Evolutionary conservation across 2,888 invertebrate genomes (phyloP).

Genomic region (Cantharis flavilabris): DNA sequence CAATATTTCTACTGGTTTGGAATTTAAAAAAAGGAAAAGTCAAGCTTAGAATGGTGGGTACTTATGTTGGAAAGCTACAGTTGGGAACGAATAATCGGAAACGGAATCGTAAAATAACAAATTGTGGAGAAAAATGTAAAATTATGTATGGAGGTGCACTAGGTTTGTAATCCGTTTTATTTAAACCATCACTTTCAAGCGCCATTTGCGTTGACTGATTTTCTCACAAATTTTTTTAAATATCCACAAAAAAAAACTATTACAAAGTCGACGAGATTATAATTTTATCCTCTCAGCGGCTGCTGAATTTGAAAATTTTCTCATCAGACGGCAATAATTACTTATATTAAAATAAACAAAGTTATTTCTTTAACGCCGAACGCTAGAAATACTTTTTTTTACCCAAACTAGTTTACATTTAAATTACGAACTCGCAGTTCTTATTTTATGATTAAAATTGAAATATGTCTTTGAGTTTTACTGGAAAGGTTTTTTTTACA

Average conservation of each 20-base stretch:
- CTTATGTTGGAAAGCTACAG: neutral
- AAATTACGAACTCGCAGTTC: too few relatives aligned
- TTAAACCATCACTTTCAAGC: neutral
- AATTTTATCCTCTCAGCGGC: neutral
- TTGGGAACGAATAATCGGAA: neutral
- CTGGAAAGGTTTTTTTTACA: neutral
- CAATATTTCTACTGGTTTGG: neutral
- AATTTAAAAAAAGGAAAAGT: neutral
- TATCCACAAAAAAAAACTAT: neutral
- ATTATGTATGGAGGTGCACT: neutral
- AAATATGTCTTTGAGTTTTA: neutral
- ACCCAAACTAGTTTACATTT: too few relatives aligned
- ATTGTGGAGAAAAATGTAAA: neutral
- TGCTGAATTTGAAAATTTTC: neutral
- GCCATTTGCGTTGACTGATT: neutral
- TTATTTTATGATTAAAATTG: too few relatives aligned
- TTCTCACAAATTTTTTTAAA: neutral
- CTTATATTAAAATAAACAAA: too few relatives aligned
- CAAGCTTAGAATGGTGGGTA: neutral
- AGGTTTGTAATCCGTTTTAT: neutral
- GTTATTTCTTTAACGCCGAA: too few relatives aligned
- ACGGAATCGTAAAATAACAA: neutral
- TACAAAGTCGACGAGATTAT: neutral
- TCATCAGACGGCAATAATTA: neutral
- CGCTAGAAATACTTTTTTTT: too few relatives aligned